These are phyloP conservation scores for Zoanthus gigantus DNA, from an alignment of 92 coral and sea anemone genomes.

Conservation along the genomic window DNA sequence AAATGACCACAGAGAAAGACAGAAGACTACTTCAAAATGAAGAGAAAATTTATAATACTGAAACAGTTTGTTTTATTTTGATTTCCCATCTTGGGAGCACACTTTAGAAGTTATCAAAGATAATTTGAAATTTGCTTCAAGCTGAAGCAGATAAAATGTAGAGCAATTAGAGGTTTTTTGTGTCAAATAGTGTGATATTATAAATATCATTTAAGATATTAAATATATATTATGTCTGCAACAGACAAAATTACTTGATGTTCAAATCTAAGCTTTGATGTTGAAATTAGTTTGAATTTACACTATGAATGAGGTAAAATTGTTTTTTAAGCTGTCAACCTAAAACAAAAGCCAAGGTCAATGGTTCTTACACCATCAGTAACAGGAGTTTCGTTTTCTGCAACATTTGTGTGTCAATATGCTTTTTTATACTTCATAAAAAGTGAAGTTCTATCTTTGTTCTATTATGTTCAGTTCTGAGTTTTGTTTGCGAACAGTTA, in stretches of 20 bases:
- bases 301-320: background rate
- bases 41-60: slow-evolving; percentile 4
- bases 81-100: background rate
- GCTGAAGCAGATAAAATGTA: slow-evolving; percentile 25
- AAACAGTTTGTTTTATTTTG: background rate
- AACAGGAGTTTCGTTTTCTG: background rate
- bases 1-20: background rate
- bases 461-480: background rate
- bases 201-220: background rate
- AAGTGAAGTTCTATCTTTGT: background rate
- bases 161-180: background rate
- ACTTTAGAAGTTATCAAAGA: slow-evolving; percentile 5
- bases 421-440: background rate
- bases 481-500: background rate
- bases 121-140: slow-evolving; percentile 33
- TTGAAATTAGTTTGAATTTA: background rate
- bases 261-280: background rate
- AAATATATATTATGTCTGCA: background rate
- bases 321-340: background rate
- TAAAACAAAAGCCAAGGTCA: background rate
- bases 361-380: background rate
- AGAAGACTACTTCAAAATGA: slow-evolving; percentile 38
- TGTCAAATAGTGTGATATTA: background rate
- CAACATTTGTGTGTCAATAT: background rate
- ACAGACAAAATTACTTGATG: background rate